Percentiles rank a stretch among this genome's conserved stretches.
Evolutionary conservation across 1,140 invertebrate genomes (phyloP).

Genomic region (roundworm (Caenorhabditis elegans)): WBcel235 BX284604.4:234001-234500

Average conservation of each 20-base stretch:
- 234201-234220: not conserved
- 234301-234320: not conserved
- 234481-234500: not conserved
- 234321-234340: not conserved
- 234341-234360: not conserved
- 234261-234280: not conserved
- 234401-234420: not conserved
- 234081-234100: not conserved
- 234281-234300: not conserved
- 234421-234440: not conserved
- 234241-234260: not conserved
- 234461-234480: not conserved
- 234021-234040: not conserved
- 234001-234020: not conserved
- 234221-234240: not conserved
- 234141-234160: not conserved
- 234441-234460: not conserved
- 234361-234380: not conserved
- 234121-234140: constrained; percentile 8
- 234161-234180: not conserved
- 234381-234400: not conserved
- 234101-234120: not conserved
- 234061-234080: not conserved
- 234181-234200: not conserved
- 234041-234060: not conserved